phyloP scores from a whole-genome alignment of 2,797 vertebrate species.

The Gymnopithys bicolor region DNA sequence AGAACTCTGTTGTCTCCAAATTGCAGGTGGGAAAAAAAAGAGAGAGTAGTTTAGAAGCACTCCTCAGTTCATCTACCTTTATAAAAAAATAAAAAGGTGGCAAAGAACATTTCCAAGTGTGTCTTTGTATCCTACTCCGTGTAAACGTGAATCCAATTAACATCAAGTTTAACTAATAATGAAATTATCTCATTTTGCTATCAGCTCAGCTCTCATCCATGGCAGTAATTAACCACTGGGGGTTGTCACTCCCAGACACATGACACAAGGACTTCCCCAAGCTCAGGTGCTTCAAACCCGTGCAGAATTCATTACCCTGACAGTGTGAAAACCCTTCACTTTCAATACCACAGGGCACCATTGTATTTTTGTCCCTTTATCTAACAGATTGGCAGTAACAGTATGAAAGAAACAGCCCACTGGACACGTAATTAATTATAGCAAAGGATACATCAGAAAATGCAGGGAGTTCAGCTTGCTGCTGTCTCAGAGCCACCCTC shows the following conservation, averaged over 20 bases:
- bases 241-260: slow-evolving; percentile 83
- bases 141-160: slow-evolving; percentile 81
- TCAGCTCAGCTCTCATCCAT: slow-evolving; percentile 78
- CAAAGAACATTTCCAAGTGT: slow-evolving; percentile 50
- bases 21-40: background rate
- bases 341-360: slow-evolving; percentile 75
- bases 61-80: background rate
- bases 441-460: slow-evolving; percentile 46
- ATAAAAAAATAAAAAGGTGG: background rate
- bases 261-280: slow-evolving; percentile 77
- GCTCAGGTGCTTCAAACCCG: slow-evolving; percentile 77
- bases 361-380: slow-evolving; percentile 46
- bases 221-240: slow-evolving; percentile 86
- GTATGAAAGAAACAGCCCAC: slow-evolving; percentile 55
- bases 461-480: background rate
- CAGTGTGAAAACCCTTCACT: slow-evolving; percentile 80
- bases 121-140: slow-evolving; percentile 65
- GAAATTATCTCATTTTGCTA: slow-evolving; percentile 81
- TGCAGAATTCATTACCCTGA: slow-evolving; percentile 84
- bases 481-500: background rate
- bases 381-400: slow-evolving; percentile 71
- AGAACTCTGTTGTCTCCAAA: background rate
- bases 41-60: background rate
- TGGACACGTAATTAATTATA: slow-evolving; percentile 69
- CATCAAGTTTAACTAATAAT: slow-evolving; percentile 82